A percentile compares a stretch with the other conserved stretches of the same genome.
phyloP scores from a whole-genome alignment of 2,888 invertebrate species.

The Rhingia campestris region DNA sequence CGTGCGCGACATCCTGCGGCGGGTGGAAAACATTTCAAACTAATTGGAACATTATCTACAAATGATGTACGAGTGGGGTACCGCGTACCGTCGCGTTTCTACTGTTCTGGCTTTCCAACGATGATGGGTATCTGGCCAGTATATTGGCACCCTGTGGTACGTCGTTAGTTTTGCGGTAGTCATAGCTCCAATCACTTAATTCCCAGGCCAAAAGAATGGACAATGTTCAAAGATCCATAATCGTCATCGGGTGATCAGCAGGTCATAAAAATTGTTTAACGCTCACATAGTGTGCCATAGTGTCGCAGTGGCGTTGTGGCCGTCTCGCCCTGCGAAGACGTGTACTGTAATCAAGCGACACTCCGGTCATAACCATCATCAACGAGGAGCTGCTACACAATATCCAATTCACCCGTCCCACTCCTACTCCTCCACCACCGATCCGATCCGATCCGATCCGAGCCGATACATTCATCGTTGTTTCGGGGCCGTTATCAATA shows the following conservation, averaged over 20 bases:
- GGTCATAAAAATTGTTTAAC: conserved; percentile 69
- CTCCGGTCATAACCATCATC: conserved; percentile 64
- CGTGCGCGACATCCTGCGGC: conserved; percentile 73
- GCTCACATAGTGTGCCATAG: conserved; percentile 28
- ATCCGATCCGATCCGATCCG: conserved; percentile 23
- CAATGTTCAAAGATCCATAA: conserved; percentile 48
- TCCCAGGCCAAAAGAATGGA: conserved; percentile 6
- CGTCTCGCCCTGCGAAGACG: conserved; percentile 11
- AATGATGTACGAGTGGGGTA: conserved; percentile 50
- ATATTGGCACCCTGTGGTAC: conserved; percentile 28
- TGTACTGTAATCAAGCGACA: conserved; percentile 70
- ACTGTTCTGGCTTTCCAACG: conserved; percentile 27
- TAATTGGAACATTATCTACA: conserved; percentile 73
- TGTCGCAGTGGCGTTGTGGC: conserved; percentile 24
- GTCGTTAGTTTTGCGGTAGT: conserved; percentile 22
- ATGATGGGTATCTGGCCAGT: conserved; percentile 45
- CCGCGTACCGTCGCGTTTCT: conserved; percentile 6
- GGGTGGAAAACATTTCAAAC: conserved; percentile 73
- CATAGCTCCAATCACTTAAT: conserved; percentile 61
- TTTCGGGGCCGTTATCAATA: conserved; percentile 79
- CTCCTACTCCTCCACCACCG: no score
- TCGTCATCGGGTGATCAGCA: conserved; percentile 66
- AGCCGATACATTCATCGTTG: conserved; percentile 68
- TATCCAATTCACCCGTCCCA: background rate
- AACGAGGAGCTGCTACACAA: conserved; percentile 40